phyloP scores from a whole-genome alignment of 1,140 invertebrate species.

The Drosophila aff. region DNA sequence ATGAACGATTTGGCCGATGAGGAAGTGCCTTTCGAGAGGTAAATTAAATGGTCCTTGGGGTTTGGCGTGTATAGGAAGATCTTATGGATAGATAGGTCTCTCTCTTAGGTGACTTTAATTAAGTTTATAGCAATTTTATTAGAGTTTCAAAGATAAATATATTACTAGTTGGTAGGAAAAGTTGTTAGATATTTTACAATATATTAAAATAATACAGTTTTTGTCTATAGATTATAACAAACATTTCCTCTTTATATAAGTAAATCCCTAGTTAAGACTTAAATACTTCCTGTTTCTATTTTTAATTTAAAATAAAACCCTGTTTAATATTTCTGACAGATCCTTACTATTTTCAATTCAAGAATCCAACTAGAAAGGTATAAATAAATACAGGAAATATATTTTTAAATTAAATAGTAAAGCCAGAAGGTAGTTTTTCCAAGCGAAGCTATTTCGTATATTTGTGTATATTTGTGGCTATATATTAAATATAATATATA shows the following conservation, averaged over 20 bases:
- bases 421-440: neutral
- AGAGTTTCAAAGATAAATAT: neutral
- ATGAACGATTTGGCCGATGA: conserved; percentile 50
- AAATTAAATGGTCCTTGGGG: conserved; percentile 39
- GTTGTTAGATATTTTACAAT: neutral
- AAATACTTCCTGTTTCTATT: neutral
- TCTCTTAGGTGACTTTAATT: conserved; percentile 1
- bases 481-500: too few species aligned
- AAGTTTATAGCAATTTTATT: neutral
- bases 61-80: too few species aligned
- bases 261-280: neutral
- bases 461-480: too few species aligned
- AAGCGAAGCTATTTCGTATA: too few species aligned
- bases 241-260: neutral
- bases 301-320: neutral
- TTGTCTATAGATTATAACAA: neutral
- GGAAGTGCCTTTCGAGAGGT: conserved; percentile 76
- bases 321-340: conserved; percentile 19
- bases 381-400: neutral
- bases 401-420: neutral
- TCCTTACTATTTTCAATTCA: conserved; percentile 47
- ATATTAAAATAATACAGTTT: neutral
- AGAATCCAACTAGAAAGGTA: conserved; percentile 59
- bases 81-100: neutral
- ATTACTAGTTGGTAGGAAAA: neutral